These are phyloP conservation scores for Brachionus plicatilis DNA, from an alignment of 1,140 invertebrate genomes.

Conservation along the genomic window DNA sequence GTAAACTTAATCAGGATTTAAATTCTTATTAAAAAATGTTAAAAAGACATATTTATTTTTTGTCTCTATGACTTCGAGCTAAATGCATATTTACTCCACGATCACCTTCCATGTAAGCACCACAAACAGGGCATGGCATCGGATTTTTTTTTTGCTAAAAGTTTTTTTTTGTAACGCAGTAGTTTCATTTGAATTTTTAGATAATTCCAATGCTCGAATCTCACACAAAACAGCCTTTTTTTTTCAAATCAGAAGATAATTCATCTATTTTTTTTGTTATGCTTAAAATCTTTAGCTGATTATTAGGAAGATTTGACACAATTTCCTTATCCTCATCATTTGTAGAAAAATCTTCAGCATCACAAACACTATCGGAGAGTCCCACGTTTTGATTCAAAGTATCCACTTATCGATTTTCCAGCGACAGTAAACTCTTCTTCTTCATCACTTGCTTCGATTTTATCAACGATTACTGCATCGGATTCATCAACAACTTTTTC, in stretches of 20 bases:
- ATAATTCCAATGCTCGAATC: background rate
- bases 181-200: background rate
- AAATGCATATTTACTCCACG: no score
- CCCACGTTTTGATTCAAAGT: slow-evolving; percentile 11
- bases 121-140: no score
- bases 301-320: no score
- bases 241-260: background rate
- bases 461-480: background rate
- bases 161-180: background rate
- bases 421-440: background rate
- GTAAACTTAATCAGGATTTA: no score
- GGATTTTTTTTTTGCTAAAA: no score
- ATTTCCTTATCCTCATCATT: no score
- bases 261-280: background rate
- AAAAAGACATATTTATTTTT: no score
- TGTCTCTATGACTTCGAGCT: no score
- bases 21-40: no score
- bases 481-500: background rate
- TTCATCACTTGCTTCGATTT: background rate
- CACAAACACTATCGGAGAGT: slow-evolving; percentile 10
- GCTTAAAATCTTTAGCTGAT: no score
- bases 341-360: no score
- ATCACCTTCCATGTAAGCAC: no score
- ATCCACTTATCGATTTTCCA: background rate
- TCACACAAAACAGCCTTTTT: background rate